A percentile compares a stretch with the other conserved stretches of the same genome.
Evolutionary conservation across 2,797 vertebrate genomes (phyloP).

Genomic region (Remorina albescens): DNA sequence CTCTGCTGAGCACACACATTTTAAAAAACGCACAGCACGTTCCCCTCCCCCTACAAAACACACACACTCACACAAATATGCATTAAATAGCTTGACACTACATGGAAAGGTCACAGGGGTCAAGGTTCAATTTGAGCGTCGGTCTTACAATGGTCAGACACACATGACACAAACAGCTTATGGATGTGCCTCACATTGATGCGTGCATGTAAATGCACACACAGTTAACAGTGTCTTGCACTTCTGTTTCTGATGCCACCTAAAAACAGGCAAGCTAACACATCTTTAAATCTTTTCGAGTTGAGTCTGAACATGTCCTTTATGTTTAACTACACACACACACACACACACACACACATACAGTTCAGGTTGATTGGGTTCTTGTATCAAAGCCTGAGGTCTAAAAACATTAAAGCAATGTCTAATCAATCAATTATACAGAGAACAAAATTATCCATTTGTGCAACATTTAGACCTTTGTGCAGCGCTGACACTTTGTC

Average conservation of each 20-base stretch:
- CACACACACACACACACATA: conserved; percentile 16
- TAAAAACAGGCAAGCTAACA: not conserved
- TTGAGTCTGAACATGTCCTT: conserved; percentile 8
- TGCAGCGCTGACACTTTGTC: not conserved
- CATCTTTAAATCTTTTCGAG: not conserved
- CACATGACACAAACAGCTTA: not conserved
- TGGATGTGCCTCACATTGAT: not conserved
- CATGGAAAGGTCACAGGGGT: conserved; percentile 37
- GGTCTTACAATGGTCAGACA: conserved; percentile 13
- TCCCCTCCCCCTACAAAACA: conserved; percentile 1
- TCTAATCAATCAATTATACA: not conserved
- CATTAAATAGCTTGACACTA: conserved; percentile 26
- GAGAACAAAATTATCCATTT: not conserved
- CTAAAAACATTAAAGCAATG: not conserved
- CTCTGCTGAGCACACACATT: conserved; percentile 65
- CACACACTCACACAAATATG: conserved; percentile 17
- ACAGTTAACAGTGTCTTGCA: not conserved
- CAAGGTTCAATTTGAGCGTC: conserved; percentile 40
- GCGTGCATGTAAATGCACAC: not conserved
- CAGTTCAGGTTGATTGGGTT: conserved; percentile 8
- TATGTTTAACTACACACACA: not conserved
- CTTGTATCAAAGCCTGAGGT: not conserved
- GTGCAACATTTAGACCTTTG: not conserved
- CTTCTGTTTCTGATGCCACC: not conserved
- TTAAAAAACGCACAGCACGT: conserved; percentile 24